Evolutionary conservation across 2,888 invertebrate species (phyloP).

Genomic region (Coelinius sp.): DNA sequence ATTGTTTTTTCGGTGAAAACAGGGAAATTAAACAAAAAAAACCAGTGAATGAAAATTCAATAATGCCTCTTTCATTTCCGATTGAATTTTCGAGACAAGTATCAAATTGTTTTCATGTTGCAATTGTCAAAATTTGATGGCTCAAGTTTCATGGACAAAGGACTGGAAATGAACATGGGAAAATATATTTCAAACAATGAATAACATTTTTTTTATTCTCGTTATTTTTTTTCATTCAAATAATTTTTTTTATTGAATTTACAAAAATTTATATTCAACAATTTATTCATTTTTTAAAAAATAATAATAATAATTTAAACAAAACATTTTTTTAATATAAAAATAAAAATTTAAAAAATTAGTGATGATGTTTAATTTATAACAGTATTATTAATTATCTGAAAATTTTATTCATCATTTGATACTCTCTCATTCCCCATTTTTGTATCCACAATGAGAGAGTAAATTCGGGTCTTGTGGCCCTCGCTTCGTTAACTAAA

Average conservation of each 20-base stretch:
- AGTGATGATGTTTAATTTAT: background rate
- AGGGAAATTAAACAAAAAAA: background rate
- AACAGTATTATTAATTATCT: slow-evolving; percentile 26
- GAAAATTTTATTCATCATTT: slow-evolving; percentile 38
- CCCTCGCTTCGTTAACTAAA: slow-evolving; percentile 46
- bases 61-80: slow-evolving; percentile 7
- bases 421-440: background rate
- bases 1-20: slow-evolving; percentile 8
- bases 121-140: slow-evolving; percentile 17
- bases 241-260: no score
- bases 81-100: slow-evolving; percentile 6
- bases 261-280: no score
- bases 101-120: background rate
- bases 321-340: no score
- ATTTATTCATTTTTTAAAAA: no score
- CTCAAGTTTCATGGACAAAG: background rate
- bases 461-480: background rate
- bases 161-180: background rate
- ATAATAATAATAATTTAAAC: no score
- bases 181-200: background rate
- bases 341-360: no score
- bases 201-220: background rate
- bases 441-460: background rate
- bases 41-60: background rate
- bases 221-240: background rate